Percentiles rank a stretch among this genome's conserved stretches.
These are phyloP conservation scores for Knipowitschia caucasica DNA, from an alignment of 2,797 vertebrate species.

Conservation along the genomic window DNA sequence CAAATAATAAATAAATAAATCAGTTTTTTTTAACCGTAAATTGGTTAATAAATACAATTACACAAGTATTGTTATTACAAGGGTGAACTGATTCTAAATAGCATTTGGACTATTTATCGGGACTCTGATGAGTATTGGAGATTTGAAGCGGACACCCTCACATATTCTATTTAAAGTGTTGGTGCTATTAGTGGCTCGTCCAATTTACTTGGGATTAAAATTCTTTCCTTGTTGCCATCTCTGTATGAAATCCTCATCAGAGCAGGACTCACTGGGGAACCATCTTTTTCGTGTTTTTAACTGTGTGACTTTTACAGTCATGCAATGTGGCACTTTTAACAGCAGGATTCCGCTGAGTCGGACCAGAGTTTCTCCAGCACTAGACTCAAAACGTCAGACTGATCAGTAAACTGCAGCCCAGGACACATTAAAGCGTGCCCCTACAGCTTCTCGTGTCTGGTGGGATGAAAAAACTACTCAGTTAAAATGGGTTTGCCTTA, in stretches of 20 bases:
- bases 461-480: too few species aligned
- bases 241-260: background rate
- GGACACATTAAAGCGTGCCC: conserved; percentile 53
- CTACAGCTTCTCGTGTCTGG: conserved; percentile 5
- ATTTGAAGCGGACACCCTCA: too few species aligned
- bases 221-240: conserved; percentile 4
- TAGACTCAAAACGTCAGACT: conserved; percentile 19
- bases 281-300: conserved; percentile 15
- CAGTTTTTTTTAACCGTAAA: too few species aligned
- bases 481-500: too few species aligned
- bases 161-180: too few species aligned
- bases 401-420: conserved; percentile 43
- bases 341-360: conserved; percentile 61
- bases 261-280: conserved; percentile 8
- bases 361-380: conserved; percentile 31
- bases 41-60: too few species aligned
- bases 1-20: too few species aligned
- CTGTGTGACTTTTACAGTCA: conserved; percentile 42
- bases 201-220: background rate
- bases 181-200: background rate
- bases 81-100: too few species aligned
- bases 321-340: conserved; percentile 52
- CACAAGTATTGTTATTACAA: too few species aligned
- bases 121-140: too few species aligned
- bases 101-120: too few species aligned